phyloP scores from a whole-genome alignment of 2,888 invertebrate genomes.

The Lepidocyrtinus sp. region DNA sequence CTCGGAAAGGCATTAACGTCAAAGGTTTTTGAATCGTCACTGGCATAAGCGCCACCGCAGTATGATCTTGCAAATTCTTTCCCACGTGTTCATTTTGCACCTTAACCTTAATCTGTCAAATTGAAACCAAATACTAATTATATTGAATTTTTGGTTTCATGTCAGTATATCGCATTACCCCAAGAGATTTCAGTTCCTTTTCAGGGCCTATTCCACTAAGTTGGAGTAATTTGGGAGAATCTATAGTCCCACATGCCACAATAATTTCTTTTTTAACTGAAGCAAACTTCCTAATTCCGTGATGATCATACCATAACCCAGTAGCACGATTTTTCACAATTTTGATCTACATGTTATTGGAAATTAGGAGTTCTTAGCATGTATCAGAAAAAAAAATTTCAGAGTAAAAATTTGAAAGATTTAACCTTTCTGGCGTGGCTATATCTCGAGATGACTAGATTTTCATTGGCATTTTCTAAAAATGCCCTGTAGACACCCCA shows the following conservation, averaged over 20 bases:
- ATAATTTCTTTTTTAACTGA: conserved; percentile 90
- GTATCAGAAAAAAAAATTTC: too few relatives aligned
- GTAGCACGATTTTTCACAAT: conserved; percentile 79
- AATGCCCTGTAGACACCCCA: conserved; percentile 93
- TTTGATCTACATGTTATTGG: conserved; percentile 61
- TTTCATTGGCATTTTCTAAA: conserved; percentile 83
- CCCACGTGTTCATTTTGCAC: too few relatives aligned
- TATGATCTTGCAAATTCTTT: conserved; percentile 66
- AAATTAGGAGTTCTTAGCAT: too few relatives aligned
- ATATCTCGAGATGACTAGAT: conserved; percentile 89
- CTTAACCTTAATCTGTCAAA: too few relatives aligned
- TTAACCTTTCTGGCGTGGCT: conserved; percentile 82
- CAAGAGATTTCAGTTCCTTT: conserved; percentile 40
- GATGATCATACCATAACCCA: conserved; percentile 86
- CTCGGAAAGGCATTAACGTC: conserved; percentile 60
- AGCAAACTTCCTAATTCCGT: conserved; percentile 81
- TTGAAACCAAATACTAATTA: too few relatives aligned
- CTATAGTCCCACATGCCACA: conserved; percentile 91
- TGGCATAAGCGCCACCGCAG: conserved; percentile 30
- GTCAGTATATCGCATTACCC: conserved; percentile 30
- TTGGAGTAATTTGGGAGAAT: conserved; percentile 83
- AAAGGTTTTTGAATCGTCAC: conserved; percentile 54
- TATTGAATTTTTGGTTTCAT: conserved; percentile 59
- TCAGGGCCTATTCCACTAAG: conserved; percentile 59
- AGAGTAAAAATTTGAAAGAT: conserved; percentile 75